Evolutionary conservation across 2,113 vertebrate species (phyloP).

Genomic region (Planiliza haematocheilus): DNA sequence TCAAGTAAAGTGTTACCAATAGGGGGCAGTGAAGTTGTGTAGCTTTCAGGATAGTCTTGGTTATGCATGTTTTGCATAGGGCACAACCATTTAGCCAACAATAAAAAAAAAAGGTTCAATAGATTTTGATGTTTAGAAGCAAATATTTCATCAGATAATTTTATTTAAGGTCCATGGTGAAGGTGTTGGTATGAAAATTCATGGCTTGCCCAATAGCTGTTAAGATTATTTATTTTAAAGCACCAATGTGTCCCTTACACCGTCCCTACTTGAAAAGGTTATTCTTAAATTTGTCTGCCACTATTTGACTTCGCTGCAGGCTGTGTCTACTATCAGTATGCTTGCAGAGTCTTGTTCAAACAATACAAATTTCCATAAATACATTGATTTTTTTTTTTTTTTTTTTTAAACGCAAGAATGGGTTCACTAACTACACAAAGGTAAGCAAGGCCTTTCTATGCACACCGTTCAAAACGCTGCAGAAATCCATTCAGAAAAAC

Average conservation of each 20-base stretch:
- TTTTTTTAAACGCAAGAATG: background rate
- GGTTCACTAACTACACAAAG: constrained; percentile 15
- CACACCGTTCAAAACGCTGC: background rate
- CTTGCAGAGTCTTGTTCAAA: background rate
- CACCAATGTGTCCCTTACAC: background rate
- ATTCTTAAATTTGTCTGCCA: background rate
- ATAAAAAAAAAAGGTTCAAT: too few relatives aligned
- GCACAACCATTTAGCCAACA: too few relatives aligned
- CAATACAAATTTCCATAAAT: constrained; percentile 12
- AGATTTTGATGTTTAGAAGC: too few relatives aligned
- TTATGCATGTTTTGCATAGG: too few relatives aligned
- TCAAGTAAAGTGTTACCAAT: too few relatives aligned
- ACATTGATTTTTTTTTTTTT: background rate
- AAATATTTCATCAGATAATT: too few relatives aligned
- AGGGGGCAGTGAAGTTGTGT: too few relatives aligned
- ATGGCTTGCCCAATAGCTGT: too few relatives aligned
- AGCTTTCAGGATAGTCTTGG: too few relatives aligned
- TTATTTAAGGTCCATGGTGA: too few relatives aligned
- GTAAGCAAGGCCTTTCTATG: constrained; percentile 7
- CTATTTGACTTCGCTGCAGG: background rate
- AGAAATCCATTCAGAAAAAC: constrained; percentile 12
- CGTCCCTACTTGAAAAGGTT: background rate
- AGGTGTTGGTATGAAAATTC: too few relatives aligned
- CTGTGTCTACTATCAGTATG: background rate
- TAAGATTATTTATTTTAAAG: too few relatives aligned